Base-by-base conservation (phyloP, 2,888 invertebrate species). In the Carabus problematicus region DNA sequence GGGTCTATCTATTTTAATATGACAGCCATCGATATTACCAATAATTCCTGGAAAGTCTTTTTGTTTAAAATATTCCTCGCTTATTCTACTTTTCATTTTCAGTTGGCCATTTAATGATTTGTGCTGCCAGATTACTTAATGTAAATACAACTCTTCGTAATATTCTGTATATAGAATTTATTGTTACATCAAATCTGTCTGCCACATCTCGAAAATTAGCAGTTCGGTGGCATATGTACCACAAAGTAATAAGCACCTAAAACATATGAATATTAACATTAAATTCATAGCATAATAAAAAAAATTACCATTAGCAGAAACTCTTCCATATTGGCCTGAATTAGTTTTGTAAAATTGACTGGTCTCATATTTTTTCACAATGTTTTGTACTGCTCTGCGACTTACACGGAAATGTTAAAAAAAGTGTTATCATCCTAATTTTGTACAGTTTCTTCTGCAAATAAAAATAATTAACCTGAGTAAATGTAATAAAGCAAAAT, bases 321-420 rank as follows among this genome's bases (percentile, higher is more conserved):
- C 7, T 47, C 14, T 47, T 6, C 47, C 47, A 11, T 8, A 9
- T 11, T 11, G 9, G 1, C 47, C 47, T 7, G 6, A 47, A 9
- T 47, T 6, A 6, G 7, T 7, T 9, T 47, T 47, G 11, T 14
- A 47, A 8, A 14, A 11, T 6, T 47, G 12, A 11, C 47, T 47
- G 1, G 7, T 11, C n/a, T 6, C 11, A 11, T 14, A 47, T 47
- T 6, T 47, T 6, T 47, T 14, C 47, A 14, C 47, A 47, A 47
- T 47, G 1, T 11, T 6, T 47, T 47, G 7, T 14, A 1, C 47
- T 47, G 14, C 11, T 47, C 11, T n/a, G 7, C 47, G n/a, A 47
- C 47, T 47, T 14, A 47, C 47, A 11, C 47, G 47, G 47, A 47
- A 47, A 11, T 1, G 6, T 14, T 47, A 47, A 47, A 47, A 47